Evolutionary conservation across 2,888 invertebrate species (phyloP).

Genomic region (Pristionchus arcanus): DNA sequence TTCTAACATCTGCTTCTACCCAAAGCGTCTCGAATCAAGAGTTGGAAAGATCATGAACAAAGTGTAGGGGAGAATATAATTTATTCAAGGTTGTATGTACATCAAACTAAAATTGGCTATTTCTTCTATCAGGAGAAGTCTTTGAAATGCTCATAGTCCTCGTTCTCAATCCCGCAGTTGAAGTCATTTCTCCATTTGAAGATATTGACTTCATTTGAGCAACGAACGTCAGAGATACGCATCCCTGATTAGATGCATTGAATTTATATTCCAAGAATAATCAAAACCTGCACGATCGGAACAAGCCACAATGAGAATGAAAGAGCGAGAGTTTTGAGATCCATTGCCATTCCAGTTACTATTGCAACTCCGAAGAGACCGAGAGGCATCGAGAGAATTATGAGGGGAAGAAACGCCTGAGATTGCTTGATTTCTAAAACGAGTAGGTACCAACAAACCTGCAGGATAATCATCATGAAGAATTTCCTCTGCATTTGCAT

Average conservation of each 20-base stretch:
- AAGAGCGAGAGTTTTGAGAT: neutral
- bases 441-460: neutral
- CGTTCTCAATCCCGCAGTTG: too few relatives aligned
- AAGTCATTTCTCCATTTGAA: neutral
- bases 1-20: too few relatives aligned
- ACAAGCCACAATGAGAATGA: conserved; percentile 28
- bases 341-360: neutral
- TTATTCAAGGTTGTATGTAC: too few relatives aligned
- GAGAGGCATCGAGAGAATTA: neutral
- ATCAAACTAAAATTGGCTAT: too few relatives aligned
- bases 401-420: neutral
- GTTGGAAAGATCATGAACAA: too few relatives aligned
- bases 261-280: neutral
- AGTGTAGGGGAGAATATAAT: too few relatives aligned
- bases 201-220: neutral
- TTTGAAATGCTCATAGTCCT: too few relatives aligned
- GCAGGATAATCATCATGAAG: neutral
- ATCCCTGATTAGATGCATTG: neutral
- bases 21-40: too few relatives aligned
- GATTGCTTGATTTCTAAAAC: neutral
- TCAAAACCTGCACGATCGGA: neutral
- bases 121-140: too few relatives aligned
- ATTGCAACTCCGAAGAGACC: conserved; percentile 3
- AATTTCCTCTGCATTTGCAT: neutral
- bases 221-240: neutral